Evolutionary conservation across 2,113 vertebrate species (phyloP).

Genomic region (Tinamus guttatus): DNA sequence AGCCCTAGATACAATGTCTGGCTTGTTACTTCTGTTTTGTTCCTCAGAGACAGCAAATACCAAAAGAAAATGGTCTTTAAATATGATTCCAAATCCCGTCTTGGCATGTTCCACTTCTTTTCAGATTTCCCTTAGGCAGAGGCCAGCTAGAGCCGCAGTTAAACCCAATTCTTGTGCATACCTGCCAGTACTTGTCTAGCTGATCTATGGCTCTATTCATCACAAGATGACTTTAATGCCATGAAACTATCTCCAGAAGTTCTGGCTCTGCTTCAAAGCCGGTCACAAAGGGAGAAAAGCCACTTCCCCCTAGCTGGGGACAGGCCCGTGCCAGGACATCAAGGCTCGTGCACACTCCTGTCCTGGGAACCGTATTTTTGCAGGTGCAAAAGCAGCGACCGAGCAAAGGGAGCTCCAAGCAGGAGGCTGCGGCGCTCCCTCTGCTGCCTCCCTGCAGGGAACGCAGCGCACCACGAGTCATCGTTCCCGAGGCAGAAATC

Average conservation of each 20-base stretch:
- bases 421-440: not conserved
- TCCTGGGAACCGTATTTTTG: not conserved
- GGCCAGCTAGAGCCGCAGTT: not conserved
- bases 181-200: not conserved
- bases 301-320: not conserved
- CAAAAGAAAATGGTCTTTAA: not conserved
- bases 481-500: not conserved
- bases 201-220: not conserved
- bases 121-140: not conserved
- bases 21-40: not conserved
- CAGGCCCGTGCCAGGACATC: not conserved
- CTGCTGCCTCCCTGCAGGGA: not conserved
- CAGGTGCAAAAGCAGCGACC: not conserved
- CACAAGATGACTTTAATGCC: not conserved
- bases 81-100: too few relatives aligned
- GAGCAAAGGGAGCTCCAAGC: not conserved
- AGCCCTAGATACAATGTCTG: not conserved
- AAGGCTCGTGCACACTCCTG: accelerated
- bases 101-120: not conserved
- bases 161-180: accelerated
- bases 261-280: not conserved
- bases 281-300: not conserved
- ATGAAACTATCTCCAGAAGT: not conserved
- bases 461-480: not conserved
- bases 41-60: not conserved